phyloP scores from a whole-genome alignment of 2,797 vertebrate species.

The Melanotaenia pygmaea region DNA sequence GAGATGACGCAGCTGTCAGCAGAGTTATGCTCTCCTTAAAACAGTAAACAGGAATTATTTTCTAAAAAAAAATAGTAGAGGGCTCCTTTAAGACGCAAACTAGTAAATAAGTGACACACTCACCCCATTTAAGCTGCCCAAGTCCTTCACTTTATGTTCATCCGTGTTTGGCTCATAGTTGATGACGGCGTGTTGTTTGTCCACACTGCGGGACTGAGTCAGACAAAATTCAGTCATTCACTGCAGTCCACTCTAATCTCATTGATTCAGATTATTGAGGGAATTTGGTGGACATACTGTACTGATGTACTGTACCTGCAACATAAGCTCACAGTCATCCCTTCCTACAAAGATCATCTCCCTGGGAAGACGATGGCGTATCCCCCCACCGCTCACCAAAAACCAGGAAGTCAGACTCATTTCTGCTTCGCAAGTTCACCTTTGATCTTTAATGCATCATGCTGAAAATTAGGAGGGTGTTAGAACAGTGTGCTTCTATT shows the following conservation, averaged over 20 bases:
- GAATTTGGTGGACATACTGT: not conserved
- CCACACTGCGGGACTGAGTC: slow-evolving; percentile 94
- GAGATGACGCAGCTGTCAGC: not conserved
- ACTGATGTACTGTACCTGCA: slow-evolving; percentile 87
- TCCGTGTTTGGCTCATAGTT: slow-evolving; percentile 92
- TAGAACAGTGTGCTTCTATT: not conserved
- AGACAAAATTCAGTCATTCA: slow-evolving; percentile 60
- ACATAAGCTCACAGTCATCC: slow-evolving; percentile 98
- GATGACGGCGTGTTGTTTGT: slow-evolving; percentile 98
- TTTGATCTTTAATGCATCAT: slow-evolving; percentile 84
- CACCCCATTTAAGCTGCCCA: slow-evolving; percentile 97
- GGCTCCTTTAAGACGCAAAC: not conserved
- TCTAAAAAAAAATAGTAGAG: not conserved
- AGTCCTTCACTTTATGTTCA: slow-evolving; percentile 94
- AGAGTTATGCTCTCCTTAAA: not conserved
- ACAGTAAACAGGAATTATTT: not conserved
- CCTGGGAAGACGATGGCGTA: slow-evolving; percentile 93
- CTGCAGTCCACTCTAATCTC: slow-evolving; percentile 50
- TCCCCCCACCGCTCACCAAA: slow-evolving; percentile 95
- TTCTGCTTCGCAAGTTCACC: slow-evolving; percentile 62
- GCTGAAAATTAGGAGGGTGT: slow-evolving; percentile 34
- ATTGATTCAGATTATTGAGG: slow-evolving; percentile 20
- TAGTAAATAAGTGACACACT: slow-evolving; percentile 61
- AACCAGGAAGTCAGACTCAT: slow-evolving; percentile 99
- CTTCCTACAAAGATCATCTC: slow-evolving; percentile 99